Evolutionary conservation across 2,888 invertebrate species (phyloP), one percentile per base, ranked within the genome.

Genomic region (Helicoverpa assulta): DNA sequence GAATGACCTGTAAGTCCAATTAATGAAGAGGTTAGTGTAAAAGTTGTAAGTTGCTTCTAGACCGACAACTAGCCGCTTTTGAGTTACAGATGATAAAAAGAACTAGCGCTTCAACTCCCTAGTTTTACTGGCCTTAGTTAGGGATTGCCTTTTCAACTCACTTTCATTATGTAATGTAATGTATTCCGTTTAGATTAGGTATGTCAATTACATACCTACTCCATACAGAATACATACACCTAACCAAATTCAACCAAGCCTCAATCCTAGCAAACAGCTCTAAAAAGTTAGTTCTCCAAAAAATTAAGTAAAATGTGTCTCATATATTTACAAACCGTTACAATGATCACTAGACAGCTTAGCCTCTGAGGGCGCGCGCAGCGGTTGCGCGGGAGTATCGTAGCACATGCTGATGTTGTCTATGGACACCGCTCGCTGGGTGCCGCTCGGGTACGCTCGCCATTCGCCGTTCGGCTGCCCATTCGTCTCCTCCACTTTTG

Each of bases 401-500:
- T 94, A 95, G 84, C 95, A 95, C 55, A 96, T 90, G 19, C 96
- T 95, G 67, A 97, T 97, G 88, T 97, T 97, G 91, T 97, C 97
- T 74, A 96, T 97, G 85, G 97, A 97, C 63, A 97, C 96, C 56
- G 97, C 96, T 59, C 97, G 95, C 86, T 95, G 93, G 0, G 93
- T 88, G 26, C 92, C 93, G 80, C 89, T 84, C 14, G 94, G 92
- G 86, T 92, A 94, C 10, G 92, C 85, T 59, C 96, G 94, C 93
- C 95, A 96, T 14, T 94, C 94, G 61, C 94, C 94, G 89, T 84
- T 86, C 10, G 83, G 71, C 6, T 82, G 81, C 0, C 93, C 93
- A 89, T 95, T 94, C 67, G 90, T 92, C 85, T 96, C 93, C 88
- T 97, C 97, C 82, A 97, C 96, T 91, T 97, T 97, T 1, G 97